These are phyloP conservation scores for Hypotaenidia okinawae DNA, from an alignment of 2,797 vertebrate species.

Conservation along the genomic window DNA sequence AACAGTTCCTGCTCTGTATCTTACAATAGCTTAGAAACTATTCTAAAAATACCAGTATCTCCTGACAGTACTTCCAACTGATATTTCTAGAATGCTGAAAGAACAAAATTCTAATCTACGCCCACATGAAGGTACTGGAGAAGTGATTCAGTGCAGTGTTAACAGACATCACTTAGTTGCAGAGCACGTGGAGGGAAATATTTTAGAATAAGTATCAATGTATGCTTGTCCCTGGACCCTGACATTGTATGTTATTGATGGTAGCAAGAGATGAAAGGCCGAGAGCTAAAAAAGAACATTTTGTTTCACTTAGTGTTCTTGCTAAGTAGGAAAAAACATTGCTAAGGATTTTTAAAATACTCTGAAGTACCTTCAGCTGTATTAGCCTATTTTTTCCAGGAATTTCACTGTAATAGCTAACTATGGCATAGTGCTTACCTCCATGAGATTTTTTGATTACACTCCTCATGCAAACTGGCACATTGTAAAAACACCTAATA, in stretches of 20 bases:
- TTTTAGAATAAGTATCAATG: not conserved
- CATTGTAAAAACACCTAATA: not conserved
- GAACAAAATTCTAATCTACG: not conserved
- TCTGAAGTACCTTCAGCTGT: not conserved
- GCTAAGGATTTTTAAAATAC: not conserved
- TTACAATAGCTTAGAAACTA: not conserved
- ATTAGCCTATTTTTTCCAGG: slow-evolving; percentile 1
- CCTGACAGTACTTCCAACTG: not conserved
- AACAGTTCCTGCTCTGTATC: not conserved
- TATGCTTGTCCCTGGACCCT: not conserved
- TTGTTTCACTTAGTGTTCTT: not conserved
- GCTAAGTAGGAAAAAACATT: not conserved
- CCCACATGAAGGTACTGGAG: not conserved
- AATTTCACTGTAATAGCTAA: not conserved
- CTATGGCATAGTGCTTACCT: not conserved
- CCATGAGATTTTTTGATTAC: not conserved
- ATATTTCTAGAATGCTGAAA: not conserved
- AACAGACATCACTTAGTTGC: not conserved
- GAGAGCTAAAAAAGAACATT: not conserved
- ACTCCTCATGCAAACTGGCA: not conserved
- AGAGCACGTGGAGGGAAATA: not conserved
- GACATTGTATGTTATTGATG: not conserved
- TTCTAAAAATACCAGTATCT: not conserved
- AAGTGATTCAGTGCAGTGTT: not conserved
- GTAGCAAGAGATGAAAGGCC: not conserved